Evolutionary conservation across 92 coral and sea anemone genomes (phyloP).

Genomic region (Plumapathes pennacea): DNA sequence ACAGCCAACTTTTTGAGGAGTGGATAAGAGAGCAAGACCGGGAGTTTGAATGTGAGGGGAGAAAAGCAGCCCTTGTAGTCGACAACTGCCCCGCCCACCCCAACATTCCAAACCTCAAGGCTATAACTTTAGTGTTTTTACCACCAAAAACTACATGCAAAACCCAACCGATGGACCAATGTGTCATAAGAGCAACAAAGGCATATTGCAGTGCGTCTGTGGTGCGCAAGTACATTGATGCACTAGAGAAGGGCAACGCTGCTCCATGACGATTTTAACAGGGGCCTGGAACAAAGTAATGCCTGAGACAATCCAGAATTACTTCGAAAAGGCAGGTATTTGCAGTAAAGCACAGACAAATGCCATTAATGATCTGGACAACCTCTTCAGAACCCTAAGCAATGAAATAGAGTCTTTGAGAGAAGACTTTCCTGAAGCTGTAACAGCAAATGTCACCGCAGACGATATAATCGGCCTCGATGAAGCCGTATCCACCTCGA

Average conservation of each 20-base stretch:
- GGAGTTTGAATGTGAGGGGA: constrained; percentile 46
- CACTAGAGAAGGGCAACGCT: constrained; percentile 57
- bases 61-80: constrained; percentile 12
- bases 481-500: too few relatives aligned
- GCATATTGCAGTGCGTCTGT: constrained; percentile 39
- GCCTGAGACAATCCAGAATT: too few relatives aligned
- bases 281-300: constrained; percentile 41
- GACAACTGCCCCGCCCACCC: constrained; percentile 55
- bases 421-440: constrained; percentile 33
- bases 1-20: constrained; percentile 44
- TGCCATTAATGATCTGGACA: constrained; percentile 23
- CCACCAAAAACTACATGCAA: constrained; percentile 58
- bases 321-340: constrained; percentile 25
- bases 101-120: constrained; percentile 35
- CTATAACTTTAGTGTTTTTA: constrained; percentile 58
- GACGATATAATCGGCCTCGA: constrained; percentile 20
- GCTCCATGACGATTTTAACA: constrained; percentile 43
- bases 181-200: constrained; percentile 43
- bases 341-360: constrained; percentile 22
- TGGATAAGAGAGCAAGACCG: constrained; percentile 51
- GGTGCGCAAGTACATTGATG: constrained; percentile 55
- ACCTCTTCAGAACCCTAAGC: constrained; percentile 16
- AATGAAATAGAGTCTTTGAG: constrained; percentile 35
- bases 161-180: constrained; percentile 52
- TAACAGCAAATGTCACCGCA: constrained; percentile 16